Percentiles rank a stretch among this genome's conserved stretches.
Conservation (phyloP, 2,113 vertebrate species). For the Tiliqua scincoides region DNA sequence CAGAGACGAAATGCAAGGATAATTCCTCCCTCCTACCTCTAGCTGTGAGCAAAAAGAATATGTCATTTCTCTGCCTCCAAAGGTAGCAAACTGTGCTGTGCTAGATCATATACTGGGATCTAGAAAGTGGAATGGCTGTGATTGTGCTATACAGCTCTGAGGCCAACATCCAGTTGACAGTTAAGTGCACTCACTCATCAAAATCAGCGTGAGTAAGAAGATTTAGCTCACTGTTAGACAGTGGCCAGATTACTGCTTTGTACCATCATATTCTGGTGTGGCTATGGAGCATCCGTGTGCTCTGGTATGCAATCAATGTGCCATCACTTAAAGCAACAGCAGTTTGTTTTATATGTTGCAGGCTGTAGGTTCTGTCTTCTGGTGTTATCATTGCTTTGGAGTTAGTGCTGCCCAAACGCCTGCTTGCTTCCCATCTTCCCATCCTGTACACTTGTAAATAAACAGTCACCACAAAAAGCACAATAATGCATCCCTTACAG, state of each 20-base stretch:
- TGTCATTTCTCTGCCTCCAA: not conserved
- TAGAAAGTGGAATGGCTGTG: not conserved
- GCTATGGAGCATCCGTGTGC: not conserved
- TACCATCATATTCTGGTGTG: not conserved
- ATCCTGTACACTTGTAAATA: no score
- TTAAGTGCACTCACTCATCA: not conserved
- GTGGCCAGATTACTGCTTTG: not conserved
- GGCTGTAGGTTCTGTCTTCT: no score
- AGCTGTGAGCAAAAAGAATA: slow-evolving; percentile 12
- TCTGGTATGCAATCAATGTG: not conserved
- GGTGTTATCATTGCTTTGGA: no score
- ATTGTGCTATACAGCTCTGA: not conserved
- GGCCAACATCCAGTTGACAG: not conserved
- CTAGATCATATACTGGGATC: not conserved
- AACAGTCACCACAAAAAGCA: no score
- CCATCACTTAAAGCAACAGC: not conserved
- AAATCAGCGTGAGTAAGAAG: no score
- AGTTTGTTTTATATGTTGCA: no score
- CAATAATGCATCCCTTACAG: no score
- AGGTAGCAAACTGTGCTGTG: not conserved
- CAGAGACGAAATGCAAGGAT: slow-evolving; percentile 11
- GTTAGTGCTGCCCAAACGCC: no score
- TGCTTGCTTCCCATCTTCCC: no score
- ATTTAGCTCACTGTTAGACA: no score
- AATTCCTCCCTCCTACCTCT: rapidly evolving